These are phyloP conservation scores for Caerostris extrusa DNA, from an alignment of 1,140 invertebrate genomes.

Conservation along the genomic window DNA sequence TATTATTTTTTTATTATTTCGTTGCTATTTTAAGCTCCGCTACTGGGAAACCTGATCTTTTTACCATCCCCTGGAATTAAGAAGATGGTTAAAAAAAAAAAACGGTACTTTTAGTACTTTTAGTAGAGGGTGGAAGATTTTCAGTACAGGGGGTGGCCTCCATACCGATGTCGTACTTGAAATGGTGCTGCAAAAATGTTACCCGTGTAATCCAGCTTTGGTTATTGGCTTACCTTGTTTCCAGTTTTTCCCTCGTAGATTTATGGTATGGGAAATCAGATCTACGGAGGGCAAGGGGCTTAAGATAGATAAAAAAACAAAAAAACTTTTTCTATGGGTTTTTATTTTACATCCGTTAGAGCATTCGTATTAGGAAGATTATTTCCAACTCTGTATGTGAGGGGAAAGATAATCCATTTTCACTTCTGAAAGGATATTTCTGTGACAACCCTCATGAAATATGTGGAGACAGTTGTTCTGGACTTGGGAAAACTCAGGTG, in stretches of 20 bases:
- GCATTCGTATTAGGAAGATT: conserved; percentile 17
- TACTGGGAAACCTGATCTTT: background rate
- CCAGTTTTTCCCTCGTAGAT: background rate
- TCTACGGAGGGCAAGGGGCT: background rate
- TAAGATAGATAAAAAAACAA: no score
- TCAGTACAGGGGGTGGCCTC: background rate
- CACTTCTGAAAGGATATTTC: background rate
- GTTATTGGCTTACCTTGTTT: conserved; percentile 7
- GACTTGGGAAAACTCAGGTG: background rate
- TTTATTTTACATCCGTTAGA: conserved; percentile 18
- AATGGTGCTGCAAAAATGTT: background rate
- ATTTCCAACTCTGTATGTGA: background rate
- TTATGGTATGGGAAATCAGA: conserved; percentile 10
- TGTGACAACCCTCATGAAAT: background rate
- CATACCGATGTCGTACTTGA: background rate
- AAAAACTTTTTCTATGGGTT: background rate
- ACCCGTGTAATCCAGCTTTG: background rate
- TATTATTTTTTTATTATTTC: background rate
- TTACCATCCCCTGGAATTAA: background rate
- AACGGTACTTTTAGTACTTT: background rate
- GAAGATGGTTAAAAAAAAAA: background rate
- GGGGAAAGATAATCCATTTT: background rate
- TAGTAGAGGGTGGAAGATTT: background rate
- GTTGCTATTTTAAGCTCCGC: background rate
- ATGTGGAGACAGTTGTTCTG: background rate